Conservation (phyloP, 2,797 vertebrate species). For the Chiroxiphia lanceolata region DNA sequence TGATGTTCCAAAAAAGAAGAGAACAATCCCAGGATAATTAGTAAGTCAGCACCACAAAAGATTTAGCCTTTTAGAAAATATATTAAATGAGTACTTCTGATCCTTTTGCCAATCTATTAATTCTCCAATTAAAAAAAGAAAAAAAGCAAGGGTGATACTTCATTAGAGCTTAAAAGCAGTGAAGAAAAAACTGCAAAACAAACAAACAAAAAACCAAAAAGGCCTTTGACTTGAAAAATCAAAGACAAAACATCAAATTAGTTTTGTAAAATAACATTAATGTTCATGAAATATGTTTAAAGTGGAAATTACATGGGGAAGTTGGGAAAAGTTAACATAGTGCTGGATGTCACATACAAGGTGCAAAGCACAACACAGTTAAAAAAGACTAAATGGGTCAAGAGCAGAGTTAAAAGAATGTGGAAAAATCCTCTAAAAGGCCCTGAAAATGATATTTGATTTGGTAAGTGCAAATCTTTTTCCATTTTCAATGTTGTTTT, state of each 20-base stretch:
- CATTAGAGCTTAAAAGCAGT: conserved; percentile 20
- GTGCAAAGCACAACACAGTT: neutral
- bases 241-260: conserved; percentile 42
- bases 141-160: neutral
- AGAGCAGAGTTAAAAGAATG: neutral
- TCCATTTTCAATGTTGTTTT: neutral
- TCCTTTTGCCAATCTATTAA: conserved; percentile 48
- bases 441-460: neutral
- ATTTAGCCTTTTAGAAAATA: neutral
- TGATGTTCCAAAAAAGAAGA: neutral
- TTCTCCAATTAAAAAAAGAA: neutral
- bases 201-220: neutral
- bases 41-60: neutral
- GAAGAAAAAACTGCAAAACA: neutral
- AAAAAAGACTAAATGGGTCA: neutral
- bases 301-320: conserved; percentile 56
- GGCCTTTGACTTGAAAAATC: conserved; percentile 25
- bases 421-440: neutral
- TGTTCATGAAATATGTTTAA: conserved; percentile 40
- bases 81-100: conserved; percentile 12
- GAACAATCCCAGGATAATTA: conserved; percentile 43
- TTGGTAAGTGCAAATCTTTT: neutral
- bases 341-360: neutral
- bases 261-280: conserved; percentile 32
- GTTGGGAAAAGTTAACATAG: conserved; percentile 19